These are phyloP conservation scores for Eristalis intricaria DNA, from an alignment of 2,888 invertebrate species.

Conservation along the genomic window DNA sequence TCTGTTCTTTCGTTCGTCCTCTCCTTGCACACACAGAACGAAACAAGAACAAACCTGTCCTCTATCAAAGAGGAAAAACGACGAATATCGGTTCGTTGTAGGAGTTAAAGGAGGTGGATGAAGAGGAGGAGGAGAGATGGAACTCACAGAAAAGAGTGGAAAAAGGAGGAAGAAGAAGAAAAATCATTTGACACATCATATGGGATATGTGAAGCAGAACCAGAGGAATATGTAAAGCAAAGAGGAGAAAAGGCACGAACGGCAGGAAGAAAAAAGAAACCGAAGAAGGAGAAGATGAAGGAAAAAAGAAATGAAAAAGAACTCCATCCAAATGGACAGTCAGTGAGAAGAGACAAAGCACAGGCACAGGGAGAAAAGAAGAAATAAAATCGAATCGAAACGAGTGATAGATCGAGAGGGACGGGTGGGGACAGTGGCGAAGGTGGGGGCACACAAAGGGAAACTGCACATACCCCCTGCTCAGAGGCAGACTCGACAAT, in stretches of 20 bases:
- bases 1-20: constrained; percentile 11
- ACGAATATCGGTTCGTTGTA: constrained; percentile 5
- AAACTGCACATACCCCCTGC: constrained; percentile 60
- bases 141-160: constrained; percentile 14
- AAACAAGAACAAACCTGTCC: constrained; percentile 71
- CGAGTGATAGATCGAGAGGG: not conserved
- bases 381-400: constrained; percentile 30
- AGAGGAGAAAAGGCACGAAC: not conserved
- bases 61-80: constrained; percentile 58
- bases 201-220: constrained; percentile 71
- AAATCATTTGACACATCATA: constrained; percentile 69
- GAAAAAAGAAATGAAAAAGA: constrained; percentile 29
- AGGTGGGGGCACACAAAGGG: constrained; percentile 42
- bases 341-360: constrained; percentile 55
- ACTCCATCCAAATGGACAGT: constrained; percentile 49
- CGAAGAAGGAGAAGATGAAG: not conserved
- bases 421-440: not conserved
- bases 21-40: constrained; percentile 1
- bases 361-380: constrained; percentile 32
- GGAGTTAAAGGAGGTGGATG: no score
- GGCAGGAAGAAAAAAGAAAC: not conserved
- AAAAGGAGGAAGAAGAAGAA: constrained; percentile 46
- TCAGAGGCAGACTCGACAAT: constrained; percentile 11
- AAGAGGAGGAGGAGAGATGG: constrained; percentile 50
- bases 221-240: constrained; percentile 64